Base-by-base conservation (phyloP, 2,113 vertebrate genomes). In the Regulus satrapa region DNA sequence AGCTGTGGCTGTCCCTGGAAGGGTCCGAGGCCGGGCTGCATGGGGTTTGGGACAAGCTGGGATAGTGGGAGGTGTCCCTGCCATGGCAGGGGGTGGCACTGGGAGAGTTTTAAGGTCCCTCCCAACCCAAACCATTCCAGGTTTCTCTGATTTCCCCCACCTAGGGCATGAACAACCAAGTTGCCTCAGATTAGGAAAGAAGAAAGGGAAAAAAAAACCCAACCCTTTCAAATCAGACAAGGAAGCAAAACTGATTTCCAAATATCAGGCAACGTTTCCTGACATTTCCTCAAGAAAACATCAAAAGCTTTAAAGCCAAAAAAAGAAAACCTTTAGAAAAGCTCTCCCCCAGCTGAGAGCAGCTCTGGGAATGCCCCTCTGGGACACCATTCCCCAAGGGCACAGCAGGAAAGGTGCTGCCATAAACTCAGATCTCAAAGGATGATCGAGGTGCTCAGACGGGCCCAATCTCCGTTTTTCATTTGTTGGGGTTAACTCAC, bases 1-100 rank as follows among this genome's bases (percentile, higher is more conserved):
- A 67, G 68, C 51, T 88, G 59, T 25, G 45, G 68, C 45, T 81
- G 51, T 20, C 23, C 12, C 43, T 89, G 68, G 7, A 3, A 82
- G 25, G 26, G 40, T 8, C 46, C 69, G 14, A 54, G 54, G n/a
- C 19, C 52, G 59, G 41, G 12, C 0, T 72, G 75, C 0, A 0
- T 41, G 40, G 28, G 15, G 52, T 8, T 40, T 66, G 32, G 52
- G 38, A 52, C 38, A 32, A 0, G 4, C 19, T 61, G 61, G 34
- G 12, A 21, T 1, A 3, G 14, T 21, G 46, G 20, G 0, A 67
- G 4, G 6, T 51, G 36, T 41, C 31, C 31, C 34, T 55, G 14
- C 8, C 20, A 4, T 25, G 64, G 34, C 28, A 61, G 23, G 12
- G 11, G 16, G 6, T 43, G 59, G 23, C 0, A 38, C 2, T 8